A percentile compares a stretch with the other conserved stretches of the same genome.
phyloP scores from a whole-genome alignment of 2,113 vertebrate genomes.

The Gymnarchus niloticus region DNA sequence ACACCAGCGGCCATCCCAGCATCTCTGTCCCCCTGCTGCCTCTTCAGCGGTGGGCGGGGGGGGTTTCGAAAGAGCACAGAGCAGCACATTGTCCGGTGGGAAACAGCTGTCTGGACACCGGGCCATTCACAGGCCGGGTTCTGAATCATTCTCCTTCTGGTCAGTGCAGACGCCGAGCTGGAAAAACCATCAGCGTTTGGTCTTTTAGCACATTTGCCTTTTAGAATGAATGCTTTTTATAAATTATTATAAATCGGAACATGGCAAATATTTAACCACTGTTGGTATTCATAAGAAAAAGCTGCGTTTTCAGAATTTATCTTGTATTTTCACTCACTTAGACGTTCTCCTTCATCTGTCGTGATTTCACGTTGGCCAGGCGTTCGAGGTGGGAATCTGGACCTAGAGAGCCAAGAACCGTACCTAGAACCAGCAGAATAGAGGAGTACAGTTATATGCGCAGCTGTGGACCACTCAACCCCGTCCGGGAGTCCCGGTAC shows the following conservation, averaged over 20 bases:
- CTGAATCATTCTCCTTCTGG: neutral
- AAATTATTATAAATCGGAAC: neutral
- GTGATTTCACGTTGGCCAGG: neutral
- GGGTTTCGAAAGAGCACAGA: neutral
- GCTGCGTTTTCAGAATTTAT: neutral
- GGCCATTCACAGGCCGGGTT: neutral
- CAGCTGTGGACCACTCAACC: neutral
- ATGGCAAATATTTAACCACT: neutral
- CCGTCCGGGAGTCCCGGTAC: neutral
- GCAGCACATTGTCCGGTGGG: neutral
- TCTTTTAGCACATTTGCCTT: no score
- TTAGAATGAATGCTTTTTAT: no score
- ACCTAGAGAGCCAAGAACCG: neutral
- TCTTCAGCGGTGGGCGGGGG: neutral
- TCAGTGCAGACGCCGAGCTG: neutral
- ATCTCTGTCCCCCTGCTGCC: constrained; percentile 22
- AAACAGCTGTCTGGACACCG: neutral
- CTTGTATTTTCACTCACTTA: neutral
- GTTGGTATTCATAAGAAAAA: neutral
- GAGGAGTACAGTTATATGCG: neutral
- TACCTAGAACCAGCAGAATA: neutral
- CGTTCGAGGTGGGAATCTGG: neutral
- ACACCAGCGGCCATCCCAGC: constrained; percentile 31
- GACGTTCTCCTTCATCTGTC: neutral
- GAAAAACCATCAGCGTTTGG: neutral